These are phyloP conservation scores for Oncorhynchus masou DNA, from an alignment of 2,113 vertebrate species.

Conservation along the genomic window DNA sequence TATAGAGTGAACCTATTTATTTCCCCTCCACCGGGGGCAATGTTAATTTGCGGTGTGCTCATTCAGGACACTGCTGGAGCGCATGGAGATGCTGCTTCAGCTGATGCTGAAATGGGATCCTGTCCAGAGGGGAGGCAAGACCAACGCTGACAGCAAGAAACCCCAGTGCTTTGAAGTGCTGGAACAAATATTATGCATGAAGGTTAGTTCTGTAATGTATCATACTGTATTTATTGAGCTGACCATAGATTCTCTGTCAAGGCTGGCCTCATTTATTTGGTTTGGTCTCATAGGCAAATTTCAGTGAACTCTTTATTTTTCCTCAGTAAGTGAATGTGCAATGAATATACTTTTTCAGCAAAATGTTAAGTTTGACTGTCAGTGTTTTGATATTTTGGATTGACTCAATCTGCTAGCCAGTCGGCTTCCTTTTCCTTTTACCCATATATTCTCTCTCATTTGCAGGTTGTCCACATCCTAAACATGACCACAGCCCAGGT, in stretches of 20 bases:
- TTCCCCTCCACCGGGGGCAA: neutral
- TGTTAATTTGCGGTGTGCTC: no score
- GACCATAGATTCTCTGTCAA: no score
- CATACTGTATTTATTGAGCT: neutral
- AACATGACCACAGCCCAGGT: conserved; percentile 97
- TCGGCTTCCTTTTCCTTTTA: neutral
- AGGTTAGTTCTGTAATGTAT: conserved; percentile 69
- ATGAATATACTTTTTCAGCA: no score
- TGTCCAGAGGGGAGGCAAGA: conserved; percentile 82
- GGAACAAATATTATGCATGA: conserved; percentile 88
- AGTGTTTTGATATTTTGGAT: no score
- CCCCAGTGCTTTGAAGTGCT: conserved; percentile 85
- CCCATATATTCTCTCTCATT: conserved; percentile 18
- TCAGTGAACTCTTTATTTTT: no score
- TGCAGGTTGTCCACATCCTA: conserved; percentile 91
- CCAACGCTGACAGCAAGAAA: conserved; percentile 68
- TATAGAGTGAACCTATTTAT: neutral
- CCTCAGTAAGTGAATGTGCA: no score
- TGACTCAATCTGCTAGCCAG: no score
- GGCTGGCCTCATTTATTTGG: no score
- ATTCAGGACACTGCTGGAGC: conserved; percentile 85
- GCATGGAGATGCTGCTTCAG: conserved; percentile 86
- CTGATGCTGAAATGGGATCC: conserved; percentile 94
- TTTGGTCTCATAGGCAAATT: no score
- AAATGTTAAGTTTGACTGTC: no score